phyloP scores from a whole-genome alignment of 2,888 invertebrate genomes.

The Leptinotarsa juncta region DNA sequence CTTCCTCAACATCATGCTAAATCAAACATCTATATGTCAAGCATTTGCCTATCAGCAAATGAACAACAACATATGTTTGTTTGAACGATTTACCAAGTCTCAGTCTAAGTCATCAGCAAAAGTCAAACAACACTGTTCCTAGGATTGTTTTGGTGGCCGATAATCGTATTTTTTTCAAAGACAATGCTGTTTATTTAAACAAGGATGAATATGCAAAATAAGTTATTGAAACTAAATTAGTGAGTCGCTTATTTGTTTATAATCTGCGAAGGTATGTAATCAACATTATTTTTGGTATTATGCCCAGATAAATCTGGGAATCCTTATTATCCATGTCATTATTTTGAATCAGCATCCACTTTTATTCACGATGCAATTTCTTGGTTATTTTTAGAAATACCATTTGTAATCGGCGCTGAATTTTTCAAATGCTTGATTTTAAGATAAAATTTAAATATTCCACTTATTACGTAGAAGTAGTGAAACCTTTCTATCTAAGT shows the following conservation, averaged over 20 bases:
- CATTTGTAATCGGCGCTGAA: background rate
- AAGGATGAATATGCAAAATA: background rate
- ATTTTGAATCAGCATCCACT: slow-evolving; percentile 11
- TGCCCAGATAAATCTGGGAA: slow-evolving; percentile 3
- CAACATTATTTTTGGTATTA: slow-evolving; percentile 27
- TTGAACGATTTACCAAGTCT: too few species aligned
- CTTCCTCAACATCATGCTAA: too few species aligned
- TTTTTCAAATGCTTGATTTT: background rate
- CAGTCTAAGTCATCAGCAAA: too few species aligned
- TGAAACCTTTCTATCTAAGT: too few species aligned
- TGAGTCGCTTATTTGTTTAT: background rate
- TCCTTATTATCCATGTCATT: slow-evolving; percentile 1
- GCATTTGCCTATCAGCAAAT: too few species aligned
- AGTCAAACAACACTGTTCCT: too few species aligned
- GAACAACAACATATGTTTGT: too few species aligned
- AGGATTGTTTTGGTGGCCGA: too few species aligned
- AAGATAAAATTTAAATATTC: too few species aligned
- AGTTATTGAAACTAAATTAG: background rate
- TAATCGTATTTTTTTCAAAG: too few species aligned
- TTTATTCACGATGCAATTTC: slow-evolving; percentile 12
- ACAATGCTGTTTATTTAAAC: background rate
- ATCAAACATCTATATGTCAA: too few species aligned
- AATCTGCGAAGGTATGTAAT: slow-evolving; percentile 7
- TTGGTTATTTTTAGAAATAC: background rate
- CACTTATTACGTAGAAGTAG: too few species aligned